Percentiles rank a stretch among this genome's conserved stretches.
phyloP scores from a whole-genome alignment of 2,113 vertebrate genomes.

The Labeo catla region DNA sequence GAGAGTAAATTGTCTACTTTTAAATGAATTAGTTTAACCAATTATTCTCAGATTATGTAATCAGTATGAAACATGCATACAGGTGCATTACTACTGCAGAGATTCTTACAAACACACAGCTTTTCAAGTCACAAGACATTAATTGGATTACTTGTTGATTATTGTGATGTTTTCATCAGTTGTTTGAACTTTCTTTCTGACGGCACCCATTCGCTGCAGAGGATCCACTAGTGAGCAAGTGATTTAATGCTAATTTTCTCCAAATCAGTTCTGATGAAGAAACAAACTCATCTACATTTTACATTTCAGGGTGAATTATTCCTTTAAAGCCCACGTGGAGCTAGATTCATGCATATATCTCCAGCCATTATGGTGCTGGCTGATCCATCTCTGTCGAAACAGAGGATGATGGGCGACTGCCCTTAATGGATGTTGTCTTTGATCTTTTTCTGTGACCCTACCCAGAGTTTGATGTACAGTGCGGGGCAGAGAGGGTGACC shows the following conservation, averaged over 20 bases:
- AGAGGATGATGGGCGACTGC: neutral
- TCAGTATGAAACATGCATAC: too few relatives aligned
- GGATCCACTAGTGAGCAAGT: neutral
- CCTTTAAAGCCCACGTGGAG: neutral
- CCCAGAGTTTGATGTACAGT: neutral
- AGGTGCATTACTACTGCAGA: too few relatives aligned
- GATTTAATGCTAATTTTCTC: neutral
- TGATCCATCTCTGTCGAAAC: neutral
- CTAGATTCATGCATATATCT: conserved; percentile 1
- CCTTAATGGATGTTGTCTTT: conserved; percentile 49
- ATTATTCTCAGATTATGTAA: too few relatives aligned
- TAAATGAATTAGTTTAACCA: too few relatives aligned
- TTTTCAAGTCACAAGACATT: too few relatives aligned
- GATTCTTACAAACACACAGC: too few relatives aligned
- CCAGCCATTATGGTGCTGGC: neutral
- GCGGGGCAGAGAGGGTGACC: neutral
- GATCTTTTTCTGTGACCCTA: conserved; percentile 23
- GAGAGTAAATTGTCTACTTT: too few relatives aligned
- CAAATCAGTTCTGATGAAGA: neutral
- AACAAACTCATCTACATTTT: too few relatives aligned
- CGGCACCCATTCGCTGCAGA: neutral
- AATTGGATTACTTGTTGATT: neutral
- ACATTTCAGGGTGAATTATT: neutral
- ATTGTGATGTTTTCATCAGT: neutral
- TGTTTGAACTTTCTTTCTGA: neutral